Base-by-base conservation (phyloP, 2,888 invertebrate genomes). In the Meganola albula region DNA sequence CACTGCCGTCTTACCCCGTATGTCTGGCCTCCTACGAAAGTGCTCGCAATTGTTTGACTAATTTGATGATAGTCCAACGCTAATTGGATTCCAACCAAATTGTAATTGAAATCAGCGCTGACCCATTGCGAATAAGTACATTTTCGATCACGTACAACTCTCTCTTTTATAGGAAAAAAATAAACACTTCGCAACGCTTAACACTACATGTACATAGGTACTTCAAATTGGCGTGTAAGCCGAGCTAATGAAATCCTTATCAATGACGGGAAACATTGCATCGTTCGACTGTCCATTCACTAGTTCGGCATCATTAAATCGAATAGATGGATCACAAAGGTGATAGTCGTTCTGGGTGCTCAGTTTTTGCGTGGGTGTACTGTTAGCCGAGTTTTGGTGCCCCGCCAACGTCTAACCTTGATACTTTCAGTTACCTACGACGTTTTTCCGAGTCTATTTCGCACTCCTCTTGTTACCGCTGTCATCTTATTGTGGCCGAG, bases 401-500 rank as follows among this genome's bases (percentile, higher is more conserved):
- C 20, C 66, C 70, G 74, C 72, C 75, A 68, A 58, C 71, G 63
- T 57, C 78, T 84, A 83, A 80, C 84, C 83, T 82, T 85, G 80
- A 80, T 85, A 82, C 82, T 82, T 82, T 83, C 82, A 79, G 83
- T 82, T 82, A n/a, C n/a, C n/a, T n/a, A 76, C 80, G 72, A 73
- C 63, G 70, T 46, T 57, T 57, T 59, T 46, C 58, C 56, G 59
- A 60, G 53, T 75, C 77, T 66, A 80, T 84, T 85, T 82, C 69
- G 83, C 83, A 80, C 78, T 82, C 63, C 74, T 85, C 80, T 83
- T 79, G 78, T 83, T 82, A 82, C 69, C 71, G 66, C 75, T 76
- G 76, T 80, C 82, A 77, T 79, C 79, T 83, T 76, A 82, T 84
- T 84, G 83, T 84, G 79, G 74, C 73, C 79, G 77, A 78, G 76